Conservation (phyloP, 2,113 vertebrate species). For the Corvus cornix region DNA sequence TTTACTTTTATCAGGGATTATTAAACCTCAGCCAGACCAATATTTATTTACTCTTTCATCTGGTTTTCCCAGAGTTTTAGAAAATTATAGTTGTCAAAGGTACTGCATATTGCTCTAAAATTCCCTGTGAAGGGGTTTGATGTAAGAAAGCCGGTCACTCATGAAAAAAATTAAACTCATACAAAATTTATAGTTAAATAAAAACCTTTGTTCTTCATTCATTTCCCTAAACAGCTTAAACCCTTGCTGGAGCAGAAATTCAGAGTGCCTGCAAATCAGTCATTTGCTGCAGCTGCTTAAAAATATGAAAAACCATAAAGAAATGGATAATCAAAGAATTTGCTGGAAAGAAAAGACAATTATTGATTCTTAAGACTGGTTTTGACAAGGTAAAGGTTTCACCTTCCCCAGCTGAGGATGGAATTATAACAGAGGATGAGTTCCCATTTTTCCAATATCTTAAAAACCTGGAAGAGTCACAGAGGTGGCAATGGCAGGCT, state of each 20-base stretch:
- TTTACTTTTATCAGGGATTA: background rate
- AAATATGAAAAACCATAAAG: conserved; percentile 1
- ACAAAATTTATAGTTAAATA: background rate
- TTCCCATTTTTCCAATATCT: background rate
- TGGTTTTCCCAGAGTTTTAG: background rate
- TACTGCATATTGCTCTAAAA: background rate
- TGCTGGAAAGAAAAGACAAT: background rate
- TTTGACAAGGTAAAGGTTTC: background rate
- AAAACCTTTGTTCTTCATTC: background rate
- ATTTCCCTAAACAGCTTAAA: conserved; percentile 10
- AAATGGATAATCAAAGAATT: background rate
- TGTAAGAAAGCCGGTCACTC: background rate
- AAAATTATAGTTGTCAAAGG: background rate
- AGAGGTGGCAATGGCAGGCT: background rate
- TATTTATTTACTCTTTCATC: background rate
- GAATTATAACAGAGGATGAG: background rate
- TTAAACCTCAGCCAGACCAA: background rate
- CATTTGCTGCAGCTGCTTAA: background rate
- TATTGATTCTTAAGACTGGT: background rate
- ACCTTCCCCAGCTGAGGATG: background rate
- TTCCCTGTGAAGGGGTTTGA: background rate
- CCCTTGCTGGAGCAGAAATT: background rate
- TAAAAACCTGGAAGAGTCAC: background rate
- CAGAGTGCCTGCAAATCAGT: background rate
- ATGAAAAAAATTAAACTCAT: background rate